Base-by-base conservation (phyloP, 2,888 invertebrate species). In the Torymus tubicola region DNA sequence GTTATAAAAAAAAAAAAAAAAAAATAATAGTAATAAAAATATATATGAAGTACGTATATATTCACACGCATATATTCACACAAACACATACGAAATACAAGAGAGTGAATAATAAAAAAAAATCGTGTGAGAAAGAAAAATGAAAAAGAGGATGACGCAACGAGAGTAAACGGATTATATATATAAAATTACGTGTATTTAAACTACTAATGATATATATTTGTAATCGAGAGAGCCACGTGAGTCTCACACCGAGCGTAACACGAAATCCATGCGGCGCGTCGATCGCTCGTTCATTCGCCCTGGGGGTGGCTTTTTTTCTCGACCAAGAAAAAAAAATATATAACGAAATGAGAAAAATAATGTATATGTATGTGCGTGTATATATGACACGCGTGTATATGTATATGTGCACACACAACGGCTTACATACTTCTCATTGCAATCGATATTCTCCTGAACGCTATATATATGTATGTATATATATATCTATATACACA, bases 101-200 rank as follows among this genome's bases (percentile, higher is more conserved):
- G n/a, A 31, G 18, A 31, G 18, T 60, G 73, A 72, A 50, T 16
- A 68, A 75, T 67, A 74, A 78, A 60, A 53, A 55, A 67, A 75
- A 21, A 52, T n/a, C n/a, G 63, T 67, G 65, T 70, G 63, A 57
- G 58, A 65, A 65, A 50, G 68, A 69, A 60, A 64, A 70, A 73
- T 50, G 42, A 65, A 14, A 24, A 80, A 58, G n/a, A 70, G 58
- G 68, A 50, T 79, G 68, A 72, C 76, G 72, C 79, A 80, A 80
- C 77, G 77, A 81, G 83, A 81, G 78, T 73, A 80, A 82, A 78
- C 81, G 82, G 80, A 81, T 42, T 42, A 42, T 42, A 42, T 42
- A 77, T 83, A 83, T 78, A 72, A 78, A 84, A 81, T 84, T 81
- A 82, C 84, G 82, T 82, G 74, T 81, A 84, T 84, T 77, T 78